phyloP scores from a whole-genome alignment of 2,888 invertebrate genomes.

The Halictus quadricinctus region DNA sequence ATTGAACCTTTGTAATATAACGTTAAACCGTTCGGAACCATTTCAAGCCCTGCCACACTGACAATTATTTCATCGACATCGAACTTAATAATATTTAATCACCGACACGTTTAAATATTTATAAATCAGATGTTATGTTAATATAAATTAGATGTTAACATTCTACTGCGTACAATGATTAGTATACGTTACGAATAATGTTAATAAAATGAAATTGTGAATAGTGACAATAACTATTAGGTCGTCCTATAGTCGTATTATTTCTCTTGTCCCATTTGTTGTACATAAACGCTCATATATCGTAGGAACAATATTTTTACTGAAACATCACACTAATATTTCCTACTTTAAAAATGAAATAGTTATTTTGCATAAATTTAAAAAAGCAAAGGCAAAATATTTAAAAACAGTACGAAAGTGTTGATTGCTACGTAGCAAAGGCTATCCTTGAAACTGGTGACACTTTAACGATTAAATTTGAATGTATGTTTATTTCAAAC shows the following conservation, averaged over 20 bases:
- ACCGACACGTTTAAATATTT: background rate
- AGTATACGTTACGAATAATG: background rate
- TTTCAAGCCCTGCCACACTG: background rate
- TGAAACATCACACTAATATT: background rate
- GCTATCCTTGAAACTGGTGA: background rate
- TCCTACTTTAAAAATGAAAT: background rate
- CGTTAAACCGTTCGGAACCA: background rate
- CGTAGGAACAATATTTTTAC: background rate
- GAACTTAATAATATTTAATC: background rate
- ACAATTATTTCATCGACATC: background rate
- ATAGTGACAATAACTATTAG: conserved; percentile 5
- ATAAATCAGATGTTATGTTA: background rate
- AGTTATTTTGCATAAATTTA: background rate
- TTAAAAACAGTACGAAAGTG: background rate
- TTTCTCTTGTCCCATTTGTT: no score
- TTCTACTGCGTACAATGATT: background rate
- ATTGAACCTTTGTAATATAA: background rate
- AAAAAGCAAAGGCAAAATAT: background rate
- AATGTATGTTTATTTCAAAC: background rate
- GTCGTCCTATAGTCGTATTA: background rate
- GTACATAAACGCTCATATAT: background rate
- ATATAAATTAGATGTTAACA: background rate
- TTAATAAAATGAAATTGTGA: conserved; percentile 1
- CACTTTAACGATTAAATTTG: background rate
- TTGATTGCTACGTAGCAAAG: no score